Conservation (phyloP, 2,113 vertebrate genomes). For the Aythya baeri region DNA sequence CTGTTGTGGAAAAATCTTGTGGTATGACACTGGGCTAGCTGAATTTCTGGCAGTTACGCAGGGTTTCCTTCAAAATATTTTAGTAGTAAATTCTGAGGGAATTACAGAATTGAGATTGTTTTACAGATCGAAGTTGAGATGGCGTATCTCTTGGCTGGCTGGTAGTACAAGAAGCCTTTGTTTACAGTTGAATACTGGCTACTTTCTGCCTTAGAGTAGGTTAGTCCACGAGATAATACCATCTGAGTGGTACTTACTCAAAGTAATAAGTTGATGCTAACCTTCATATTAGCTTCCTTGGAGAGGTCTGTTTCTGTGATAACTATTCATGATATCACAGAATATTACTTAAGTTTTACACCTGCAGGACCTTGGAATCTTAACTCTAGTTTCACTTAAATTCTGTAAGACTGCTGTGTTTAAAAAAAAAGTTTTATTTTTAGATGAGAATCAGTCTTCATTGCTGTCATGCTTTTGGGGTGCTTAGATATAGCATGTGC, state of each 20-base stretch:
- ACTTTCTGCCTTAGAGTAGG: not conserved
- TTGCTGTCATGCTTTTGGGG: not conserved
- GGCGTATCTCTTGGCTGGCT: not conserved
- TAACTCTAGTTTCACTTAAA: not conserved
- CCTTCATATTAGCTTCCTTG: not conserved
- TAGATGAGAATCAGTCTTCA: rapidly evolving
- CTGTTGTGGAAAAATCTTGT: not conserved
- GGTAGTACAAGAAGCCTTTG: not conserved
- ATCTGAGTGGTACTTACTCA: not conserved
- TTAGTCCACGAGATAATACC: not conserved
- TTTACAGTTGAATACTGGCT: not conserved
- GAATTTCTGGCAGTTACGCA: not conserved
- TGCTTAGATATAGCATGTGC: not conserved
- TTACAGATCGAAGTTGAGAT: not conserved
- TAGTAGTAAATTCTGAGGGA: not conserved
- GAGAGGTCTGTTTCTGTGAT: not conserved
- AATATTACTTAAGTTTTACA: too few relatives aligned
- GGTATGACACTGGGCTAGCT: not conserved
- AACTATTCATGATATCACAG: too few relatives aligned
- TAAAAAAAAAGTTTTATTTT: not conserved
- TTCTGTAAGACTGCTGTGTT: not conserved
- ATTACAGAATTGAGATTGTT: not conserved
- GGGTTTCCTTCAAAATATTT: not conserved
- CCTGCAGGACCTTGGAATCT: too few relatives aligned
- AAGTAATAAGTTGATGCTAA: not conserved